These are phyloP conservation scores for Sminthopsis crassicaudata DNA, from an alignment of 2,113 vertebrate species.

Conservation along the genomic window DNA sequence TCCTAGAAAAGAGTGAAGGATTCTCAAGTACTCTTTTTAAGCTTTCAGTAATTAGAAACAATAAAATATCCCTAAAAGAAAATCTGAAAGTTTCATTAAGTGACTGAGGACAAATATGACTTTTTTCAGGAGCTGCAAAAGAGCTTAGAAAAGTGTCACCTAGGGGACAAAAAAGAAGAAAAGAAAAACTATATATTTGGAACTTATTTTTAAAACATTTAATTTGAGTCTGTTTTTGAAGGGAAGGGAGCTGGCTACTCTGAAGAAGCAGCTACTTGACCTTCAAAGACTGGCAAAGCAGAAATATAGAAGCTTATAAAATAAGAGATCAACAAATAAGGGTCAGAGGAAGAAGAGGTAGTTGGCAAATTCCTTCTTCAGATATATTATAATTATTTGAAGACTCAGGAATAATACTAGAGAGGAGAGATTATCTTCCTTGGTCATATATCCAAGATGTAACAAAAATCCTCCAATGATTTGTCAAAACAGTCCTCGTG, in stretches of 20 bases:
- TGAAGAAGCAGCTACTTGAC: neutral
- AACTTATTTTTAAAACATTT: neutral
- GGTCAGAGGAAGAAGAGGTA: neutral
- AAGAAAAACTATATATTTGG: neutral
- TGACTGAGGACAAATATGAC: neutral
- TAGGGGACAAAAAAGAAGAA: neutral
- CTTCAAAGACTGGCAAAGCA: neutral
- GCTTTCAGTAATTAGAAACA: neutral
- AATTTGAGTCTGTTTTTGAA: neutral
- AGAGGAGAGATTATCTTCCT: neutral
- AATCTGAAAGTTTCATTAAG: neutral
- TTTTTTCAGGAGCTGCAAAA: neutral
- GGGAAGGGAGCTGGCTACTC: neutral
- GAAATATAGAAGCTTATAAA: neutral
- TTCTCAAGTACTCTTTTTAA: neutral
- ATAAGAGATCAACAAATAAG: neutral
- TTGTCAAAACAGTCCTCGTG: neutral
- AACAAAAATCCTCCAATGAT: neutral
- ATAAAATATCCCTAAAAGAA: neutral
- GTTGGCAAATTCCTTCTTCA: neutral
- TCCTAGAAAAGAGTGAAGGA: neutral
- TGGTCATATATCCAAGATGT: neutral
- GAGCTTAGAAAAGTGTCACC: neutral
- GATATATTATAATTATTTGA: neutral
- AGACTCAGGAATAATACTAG: neutral